Evolutionary conservation across 1,140 invertebrate species (phyloP), one percentile per base, ranked within the genome.

Genomic region (Solenopsis fugax): DNA sequence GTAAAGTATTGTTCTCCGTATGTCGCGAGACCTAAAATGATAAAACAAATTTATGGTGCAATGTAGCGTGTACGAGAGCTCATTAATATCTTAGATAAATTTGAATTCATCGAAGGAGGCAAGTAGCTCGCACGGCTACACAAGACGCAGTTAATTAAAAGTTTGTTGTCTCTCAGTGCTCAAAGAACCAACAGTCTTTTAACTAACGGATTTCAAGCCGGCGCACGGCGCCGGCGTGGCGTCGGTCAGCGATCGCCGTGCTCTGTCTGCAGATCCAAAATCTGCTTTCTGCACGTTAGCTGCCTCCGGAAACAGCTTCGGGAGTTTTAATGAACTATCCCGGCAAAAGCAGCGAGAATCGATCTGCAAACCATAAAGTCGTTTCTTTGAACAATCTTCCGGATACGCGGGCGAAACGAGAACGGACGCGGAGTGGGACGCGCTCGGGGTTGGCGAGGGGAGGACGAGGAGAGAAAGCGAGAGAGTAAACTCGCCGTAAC

Each of bases 401-500:
- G 65, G 56, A 71, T 69, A 71, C 62, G 71, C 64, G 13, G 48
- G 45, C 62, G 72, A 56, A 75, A 69, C 71, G 81, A 82, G 52
- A 45, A 52, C 34, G 58, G 58, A 82, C 41, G 77, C 18, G 52
- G 2, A 52, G 58, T 45, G 24, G 50, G 65, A 7, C 24, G 18
- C 29, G 18, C 29, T 71, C 65, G 13, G 45, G 37, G 18, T n/a
- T 56, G 4, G n/a, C n/a, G 45, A 34, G 29, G 69, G 45, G 58
- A 62, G 37, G 12, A 18, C 21, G 45, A 16, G 52, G 24, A 64
- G 41, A 64, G 52, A 65, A 52, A 56, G 80, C 24, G 56, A 77
- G 89, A 90, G 87, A 78, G 45, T 80, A 82, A 90, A 84, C 88
- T 82, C 78, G 82, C 72, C 77, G 89, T 89, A 91, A 93, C 91